Percentiles rank a stretch among this genome's conserved stretches.
phyloP scores from a whole-genome alignment of 2,797 vertebrate genomes.

The Ataeniobius toweri region DNA sequence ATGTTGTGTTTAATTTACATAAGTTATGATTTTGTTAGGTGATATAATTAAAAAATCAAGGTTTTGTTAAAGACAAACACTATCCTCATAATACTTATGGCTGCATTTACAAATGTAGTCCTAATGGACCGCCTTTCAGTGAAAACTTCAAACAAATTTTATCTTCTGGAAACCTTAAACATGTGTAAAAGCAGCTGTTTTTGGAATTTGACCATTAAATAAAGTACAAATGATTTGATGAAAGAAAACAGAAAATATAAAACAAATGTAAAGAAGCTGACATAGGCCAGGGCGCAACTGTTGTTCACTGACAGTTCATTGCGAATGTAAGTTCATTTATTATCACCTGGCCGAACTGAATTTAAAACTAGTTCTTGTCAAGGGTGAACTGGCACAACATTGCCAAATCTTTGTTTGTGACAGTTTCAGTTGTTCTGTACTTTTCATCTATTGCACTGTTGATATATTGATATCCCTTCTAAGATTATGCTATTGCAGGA shows the following conservation, averaged over 20 bases:
- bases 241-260: background rate
- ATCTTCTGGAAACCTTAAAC: background rate
- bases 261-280: too few relatives aligned
- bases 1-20: too few relatives aligned
- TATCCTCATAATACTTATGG: background rate
- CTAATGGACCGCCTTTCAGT: background rate
- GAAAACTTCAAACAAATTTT: background rate
- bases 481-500: background rate
- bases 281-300: too few relatives aligned
- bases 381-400: background rate
- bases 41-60: background rate
- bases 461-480: background rate
- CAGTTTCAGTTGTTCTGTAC: too few relatives aligned
- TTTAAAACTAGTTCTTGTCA: too few relatives aligned
- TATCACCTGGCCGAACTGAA: too few relatives aligned
- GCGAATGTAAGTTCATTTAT: too few relatives aligned
- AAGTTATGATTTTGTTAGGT: too few relatives aligned
- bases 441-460: too few relatives aligned
- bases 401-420: too few relatives aligned
- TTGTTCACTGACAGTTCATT: too few relatives aligned
- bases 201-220: background rate
- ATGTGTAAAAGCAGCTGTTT: background rate
- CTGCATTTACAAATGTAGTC: background rate
- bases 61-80: background rate
- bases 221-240: background rate